Base-by-base conservation (phyloP, 1,140 invertebrate species). In the Conus betulinus region DNA sequence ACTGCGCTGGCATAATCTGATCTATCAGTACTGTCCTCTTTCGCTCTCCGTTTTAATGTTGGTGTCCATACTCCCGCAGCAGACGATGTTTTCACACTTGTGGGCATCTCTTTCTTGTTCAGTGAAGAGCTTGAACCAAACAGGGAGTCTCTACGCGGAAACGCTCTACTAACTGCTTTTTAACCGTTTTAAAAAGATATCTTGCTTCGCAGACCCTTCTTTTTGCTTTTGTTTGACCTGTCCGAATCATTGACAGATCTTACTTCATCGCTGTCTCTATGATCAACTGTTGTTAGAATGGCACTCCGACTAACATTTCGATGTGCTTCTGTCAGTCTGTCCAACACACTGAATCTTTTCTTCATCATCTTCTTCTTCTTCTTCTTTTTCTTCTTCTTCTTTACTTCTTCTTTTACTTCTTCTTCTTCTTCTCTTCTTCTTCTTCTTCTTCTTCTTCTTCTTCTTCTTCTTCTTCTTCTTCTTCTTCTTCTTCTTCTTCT, bases 131-230 rank as follows among this genome's bases (percentile, higher is more conserved):
- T 71, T 39, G 84, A 89, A n/a, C 86, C 84, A 57, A 87, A 86
- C 74, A 84, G 86, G 7, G 87, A 84, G 53, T 90, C 89, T 83
- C 71, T 87, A 39, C 78, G 87, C 39, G 67, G 74, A 76, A 87
- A 90, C 85, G 90, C 89, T 20, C 90, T 88, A 85, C 85, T 92
- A 57, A 93, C 91, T 39, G 91, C 90, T 86, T 92, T 91, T 89
- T 91, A 15, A 93, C 90, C 27, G 90, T 91, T 84, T 92, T 93
- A 84, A 93, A 93, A 93, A 60, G 91, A 92, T 84, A 89, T 82
- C 88, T 88, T 39, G 27, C 53, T 83, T 84, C 53, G 39, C 10
- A 87, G 53, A 87, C 71, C 60, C 90, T 91, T 82, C 81, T 76
- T 87, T 89, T 90, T 78, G 74, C 15, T 39, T 81, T 63, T 71